A percentile compares a stretch with the other conserved stretches of the same genome.
These are phyloP conservation scores for Esperia sulphurella DNA, from an alignment of 2,888 invertebrate genomes.

Conservation along the genomic window DNA sequence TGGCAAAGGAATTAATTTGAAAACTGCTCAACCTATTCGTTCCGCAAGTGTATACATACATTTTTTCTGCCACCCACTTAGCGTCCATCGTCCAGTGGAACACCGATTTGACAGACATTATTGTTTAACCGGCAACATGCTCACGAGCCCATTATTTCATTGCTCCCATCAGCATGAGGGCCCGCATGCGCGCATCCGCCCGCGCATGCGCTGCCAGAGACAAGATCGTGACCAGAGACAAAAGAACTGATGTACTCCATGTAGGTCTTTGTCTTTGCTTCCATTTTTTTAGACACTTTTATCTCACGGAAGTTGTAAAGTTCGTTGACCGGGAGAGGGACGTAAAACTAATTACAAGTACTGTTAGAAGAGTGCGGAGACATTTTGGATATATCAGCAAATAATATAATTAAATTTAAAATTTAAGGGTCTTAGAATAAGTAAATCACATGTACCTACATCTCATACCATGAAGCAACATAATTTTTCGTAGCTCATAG, in stretches of 20 bases:
- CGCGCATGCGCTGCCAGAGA: slow-evolving; percentile 15
- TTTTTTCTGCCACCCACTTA: neutral
- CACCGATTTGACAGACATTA: neutral
- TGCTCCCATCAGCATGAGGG: slow-evolving; percentile 10
- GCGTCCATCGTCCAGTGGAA: neutral
- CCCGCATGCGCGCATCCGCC: slow-evolving; percentile 24
- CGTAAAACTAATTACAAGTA: neutral
- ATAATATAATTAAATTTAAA: too few species aligned
- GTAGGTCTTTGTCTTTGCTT: slow-evolving; percentile 9
- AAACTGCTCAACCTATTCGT: too few species aligned
- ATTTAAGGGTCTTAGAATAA: too few species aligned
- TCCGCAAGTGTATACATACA: too few species aligned
- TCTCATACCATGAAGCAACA: too few species aligned
- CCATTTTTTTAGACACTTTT: slow-evolving; percentile 7
- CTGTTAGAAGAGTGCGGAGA: too few species aligned
- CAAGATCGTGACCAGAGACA: slow-evolving; percentile 22
- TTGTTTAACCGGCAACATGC: neutral
- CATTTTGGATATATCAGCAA: too few species aligned
- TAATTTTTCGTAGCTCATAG: too few species aligned
- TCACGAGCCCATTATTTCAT: slow-evolving; percentile 10
- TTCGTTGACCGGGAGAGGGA: slow-evolving; percentile 1
- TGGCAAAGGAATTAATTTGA: too few species aligned
- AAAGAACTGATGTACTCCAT: slow-evolving; percentile 3
- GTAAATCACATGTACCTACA: too few species aligned
- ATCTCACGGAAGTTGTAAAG: slow-evolving; percentile 10